These are phyloP conservation scores for Aphrocallistes beatrix DNA, from an alignment of 37 sponge, comb jelly and placozoan species.

Conservation along the genomic window DNA sequence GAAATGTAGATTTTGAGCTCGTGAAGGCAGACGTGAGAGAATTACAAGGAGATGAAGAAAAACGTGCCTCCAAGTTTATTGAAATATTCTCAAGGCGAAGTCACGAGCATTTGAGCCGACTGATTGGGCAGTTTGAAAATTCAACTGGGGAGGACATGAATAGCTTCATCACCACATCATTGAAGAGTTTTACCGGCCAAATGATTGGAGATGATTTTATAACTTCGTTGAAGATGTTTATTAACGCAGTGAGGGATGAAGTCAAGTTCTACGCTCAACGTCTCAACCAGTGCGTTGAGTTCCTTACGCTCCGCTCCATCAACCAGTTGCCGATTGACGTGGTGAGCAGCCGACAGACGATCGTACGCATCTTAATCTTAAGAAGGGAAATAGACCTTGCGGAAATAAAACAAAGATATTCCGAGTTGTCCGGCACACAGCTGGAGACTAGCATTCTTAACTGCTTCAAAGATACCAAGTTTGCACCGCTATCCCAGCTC, in stretches of 20 bases:
- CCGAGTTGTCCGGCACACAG: neutral
- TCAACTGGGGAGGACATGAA: neutral
- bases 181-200: neutral
- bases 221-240: neutral
- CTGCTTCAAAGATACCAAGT: neutral
- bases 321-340: neutral
- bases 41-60: neutral
- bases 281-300: neutral
- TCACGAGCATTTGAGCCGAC: neutral
- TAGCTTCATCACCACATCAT: neutral
- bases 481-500: neutral
- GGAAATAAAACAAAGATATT: neutral
- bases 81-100: neutral
- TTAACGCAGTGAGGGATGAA: neutral
- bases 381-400: neutral
- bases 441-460: neutral
- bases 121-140: neutral
- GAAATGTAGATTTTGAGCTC: neutral
- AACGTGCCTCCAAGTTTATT: neutral
- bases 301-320: neutral
- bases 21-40: neutral
- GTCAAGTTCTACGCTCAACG: neutral
- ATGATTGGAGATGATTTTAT: neutral
- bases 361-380: neutral
- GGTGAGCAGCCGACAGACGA: conserved; percentile 7